phyloP scores from a whole-genome alignment of 2,113 vertebrate genomes.

The Turdus rufiventris region DNA sequence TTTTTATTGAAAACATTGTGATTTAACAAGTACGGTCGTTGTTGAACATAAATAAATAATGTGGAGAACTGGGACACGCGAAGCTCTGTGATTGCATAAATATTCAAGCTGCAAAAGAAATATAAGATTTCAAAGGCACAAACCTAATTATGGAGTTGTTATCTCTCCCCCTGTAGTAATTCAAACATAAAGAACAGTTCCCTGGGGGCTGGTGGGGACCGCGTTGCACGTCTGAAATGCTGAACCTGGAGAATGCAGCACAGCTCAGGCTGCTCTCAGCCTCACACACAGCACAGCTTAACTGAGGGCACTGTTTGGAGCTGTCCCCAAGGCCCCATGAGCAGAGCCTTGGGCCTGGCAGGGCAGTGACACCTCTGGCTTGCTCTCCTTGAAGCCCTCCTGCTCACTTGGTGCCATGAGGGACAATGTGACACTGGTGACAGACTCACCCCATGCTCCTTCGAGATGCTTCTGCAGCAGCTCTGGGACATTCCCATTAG shows the following conservation, averaged over 20 bases:
- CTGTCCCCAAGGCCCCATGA: accelerated
- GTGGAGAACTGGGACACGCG: constrained; percentile 4
- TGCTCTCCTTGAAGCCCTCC: not conserved
- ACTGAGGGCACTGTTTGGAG: no score
- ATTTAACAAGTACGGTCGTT: not conserved
- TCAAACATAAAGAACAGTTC: not conserved
- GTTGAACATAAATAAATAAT: constrained; percentile 56
- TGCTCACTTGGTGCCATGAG: accelerated
- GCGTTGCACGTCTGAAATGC: not conserved
- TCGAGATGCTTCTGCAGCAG: accelerated
- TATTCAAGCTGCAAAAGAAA: constrained; percentile 39
- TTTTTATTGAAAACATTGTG: not conserved
- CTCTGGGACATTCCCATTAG: accelerated
- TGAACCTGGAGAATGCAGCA: not conserved
- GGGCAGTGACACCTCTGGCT: not conserved
- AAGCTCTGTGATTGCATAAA: constrained; percentile 44
- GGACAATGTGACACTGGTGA: not conserved
- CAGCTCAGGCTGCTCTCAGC: not conserved
- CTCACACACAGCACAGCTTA: not conserved
- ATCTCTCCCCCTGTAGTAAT: not conserved
- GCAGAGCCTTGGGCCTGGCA: not conserved
- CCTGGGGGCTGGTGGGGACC: not conserved
- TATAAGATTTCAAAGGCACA: constrained; percentile 22
- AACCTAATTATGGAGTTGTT: constrained; percentile 12
- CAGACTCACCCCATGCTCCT: no score